Base-by-base conservation (phyloP, 2,797 vertebrate genomes). In the Poeciliopsis presidionis region DNA sequence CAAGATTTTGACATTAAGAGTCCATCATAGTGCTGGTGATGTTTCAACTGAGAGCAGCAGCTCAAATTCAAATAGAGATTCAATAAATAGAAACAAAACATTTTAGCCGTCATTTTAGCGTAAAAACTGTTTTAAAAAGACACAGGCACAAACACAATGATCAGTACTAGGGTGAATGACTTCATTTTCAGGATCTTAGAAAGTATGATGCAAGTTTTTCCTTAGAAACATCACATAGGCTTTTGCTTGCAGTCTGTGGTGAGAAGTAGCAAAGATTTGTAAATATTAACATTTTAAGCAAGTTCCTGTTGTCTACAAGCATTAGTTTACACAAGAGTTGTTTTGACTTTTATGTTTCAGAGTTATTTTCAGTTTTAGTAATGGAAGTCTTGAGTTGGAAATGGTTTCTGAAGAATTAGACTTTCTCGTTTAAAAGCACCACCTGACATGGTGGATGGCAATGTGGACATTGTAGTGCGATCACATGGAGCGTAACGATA, bases 401-500 rank as follows among this genome's bases (percentile, higher is more conserved):
- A 77, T 75, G 81, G 83, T 77, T 79, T 84, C 8, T 1, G 43
- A 57, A 12, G 14, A 86, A 49, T 63, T 81, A n/a, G 73, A 78
- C 84, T 86, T 67, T 72, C 47, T 33, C 51, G 67, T 2, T 61
- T 33, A 82, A 89, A 86, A 81, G 36, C 33, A 22, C 90, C 91
- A 91, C 87, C 90, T 93, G 91, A 88, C 74, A 3, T 25, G 46
- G 11, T 79, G 67, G 79, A 69, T 77, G 81, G 41, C 75, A 73
- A 86, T 88, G 80, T 72, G 72, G 72, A 69, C 73, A 39, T 81
- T 75, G 43, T 78, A 76, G 11, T 79, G 70, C 18, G 51, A 77
- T 85, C 81, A 63, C 84, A 84, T 85, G 82, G 73, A 71, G 7
- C 4, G 63, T 82, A 84, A 69, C 47, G 78, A 80, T 79, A 84